A percentile compares a stretch with the other conserved stretches of the same genome.
phyloP scores from a whole-genome alignment of 1,140 invertebrate species.

The Sipha flava region DNA sequence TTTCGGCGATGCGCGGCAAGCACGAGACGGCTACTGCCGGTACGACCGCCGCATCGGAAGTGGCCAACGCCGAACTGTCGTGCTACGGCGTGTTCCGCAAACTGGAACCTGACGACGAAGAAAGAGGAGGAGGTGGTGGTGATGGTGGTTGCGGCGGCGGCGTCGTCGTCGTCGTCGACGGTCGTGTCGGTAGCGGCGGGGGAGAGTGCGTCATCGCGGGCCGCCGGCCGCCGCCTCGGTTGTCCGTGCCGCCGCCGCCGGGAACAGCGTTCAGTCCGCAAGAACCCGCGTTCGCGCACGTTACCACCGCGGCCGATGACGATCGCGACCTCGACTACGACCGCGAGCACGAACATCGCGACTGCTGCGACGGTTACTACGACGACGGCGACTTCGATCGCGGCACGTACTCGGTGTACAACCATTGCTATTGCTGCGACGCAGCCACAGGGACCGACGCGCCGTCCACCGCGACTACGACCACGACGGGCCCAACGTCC shows the following conservation, averaged over 20 bases:
- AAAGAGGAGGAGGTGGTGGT: not conserved
- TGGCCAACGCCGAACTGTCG: not conserved
- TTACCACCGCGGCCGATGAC: not conserved
- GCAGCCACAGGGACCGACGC: not conserved
- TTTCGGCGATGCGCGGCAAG: not conserved
- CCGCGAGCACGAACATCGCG: too few species aligned
- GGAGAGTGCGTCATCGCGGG: not conserved
- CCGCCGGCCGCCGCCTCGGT: not conserved
- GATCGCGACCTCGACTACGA: not conserved
- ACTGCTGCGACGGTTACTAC: not conserved
- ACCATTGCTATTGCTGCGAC: not conserved
- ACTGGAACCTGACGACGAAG: not conserved
- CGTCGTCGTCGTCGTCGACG: too few species aligned
- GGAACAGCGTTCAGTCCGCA: not conserved
- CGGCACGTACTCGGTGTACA: not conserved
- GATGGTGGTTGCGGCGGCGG: not conserved
- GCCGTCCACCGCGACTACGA: not conserved
- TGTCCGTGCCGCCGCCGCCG: not conserved
- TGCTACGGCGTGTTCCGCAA: conserved; percentile 25
- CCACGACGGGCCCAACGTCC: not conserved
- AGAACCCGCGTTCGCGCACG: not conserved
- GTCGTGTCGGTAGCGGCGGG: not conserved
- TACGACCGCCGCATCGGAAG: not conserved
- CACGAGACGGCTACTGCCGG: not conserved
- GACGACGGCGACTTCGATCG: not conserved